Evolutionary conservation across 1,140 invertebrate species (phyloP).

Genomic region (Chionoecetes opilio): DNA sequence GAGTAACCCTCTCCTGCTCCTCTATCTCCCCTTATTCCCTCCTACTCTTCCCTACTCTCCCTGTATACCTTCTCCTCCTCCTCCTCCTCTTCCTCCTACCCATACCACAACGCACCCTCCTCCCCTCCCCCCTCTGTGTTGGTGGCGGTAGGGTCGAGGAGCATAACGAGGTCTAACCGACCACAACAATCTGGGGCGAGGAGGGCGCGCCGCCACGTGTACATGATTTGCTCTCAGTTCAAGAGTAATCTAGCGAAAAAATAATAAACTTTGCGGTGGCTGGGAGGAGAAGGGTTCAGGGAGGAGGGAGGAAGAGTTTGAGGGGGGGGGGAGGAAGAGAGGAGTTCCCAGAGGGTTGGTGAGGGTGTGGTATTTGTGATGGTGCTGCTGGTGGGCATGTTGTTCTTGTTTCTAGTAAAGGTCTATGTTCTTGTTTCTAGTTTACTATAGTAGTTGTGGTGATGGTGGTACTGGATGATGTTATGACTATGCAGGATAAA

Average conservation of each 20-base stretch:
- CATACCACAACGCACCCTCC: neutral
- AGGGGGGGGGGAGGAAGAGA: neutral
- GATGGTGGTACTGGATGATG: too few relatives aligned
- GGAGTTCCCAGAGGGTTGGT: neutral
- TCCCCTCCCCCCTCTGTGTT: neutral
- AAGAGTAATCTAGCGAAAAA: constrained; percentile 71
- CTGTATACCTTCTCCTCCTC: neutral
- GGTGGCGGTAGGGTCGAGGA: constrained; percentile 57
- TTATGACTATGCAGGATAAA: too few relatives aligned
- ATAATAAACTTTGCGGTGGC: constrained; percentile 70
- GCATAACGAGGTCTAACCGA: constrained; percentile 72
- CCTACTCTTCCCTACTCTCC: neutral
- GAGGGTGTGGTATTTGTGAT: too few relatives aligned
- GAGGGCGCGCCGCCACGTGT: constrained; percentile 61
- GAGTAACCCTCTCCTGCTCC: constrained; percentile 16
- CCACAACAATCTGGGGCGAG: constrained; percentile 64
- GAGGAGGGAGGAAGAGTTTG: constrained; percentile 19
- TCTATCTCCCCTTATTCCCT: constrained; percentile 23
- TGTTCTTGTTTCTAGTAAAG: too few relatives aligned
- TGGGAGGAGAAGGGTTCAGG: constrained; percentile 39
- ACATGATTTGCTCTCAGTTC: constrained; percentile 75
- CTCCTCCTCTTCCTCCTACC: neutral
- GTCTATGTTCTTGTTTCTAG: too few relatives aligned
- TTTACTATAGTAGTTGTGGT: too few relatives aligned
- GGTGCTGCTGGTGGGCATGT: too few relatives aligned